Evolutionary conservation across 2,113 vertebrate genomes (phyloP).

Genomic region (Sylvietta virens): DNA sequence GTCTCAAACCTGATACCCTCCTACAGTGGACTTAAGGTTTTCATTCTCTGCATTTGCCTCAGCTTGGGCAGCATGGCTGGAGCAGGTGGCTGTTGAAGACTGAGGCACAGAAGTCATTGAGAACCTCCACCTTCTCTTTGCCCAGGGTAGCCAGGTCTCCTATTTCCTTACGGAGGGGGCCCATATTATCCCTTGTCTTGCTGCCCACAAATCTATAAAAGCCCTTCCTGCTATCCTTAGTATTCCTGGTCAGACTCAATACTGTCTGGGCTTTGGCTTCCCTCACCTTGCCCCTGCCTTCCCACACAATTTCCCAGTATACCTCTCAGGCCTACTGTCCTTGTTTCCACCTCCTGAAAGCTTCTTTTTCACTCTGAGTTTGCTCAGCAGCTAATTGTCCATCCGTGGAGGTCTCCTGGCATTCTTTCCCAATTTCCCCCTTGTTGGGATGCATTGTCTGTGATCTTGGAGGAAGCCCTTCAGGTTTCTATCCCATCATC

Average conservation of each 20-base stretch:
- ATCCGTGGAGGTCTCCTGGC: neutral
- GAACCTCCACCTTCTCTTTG: neutral
- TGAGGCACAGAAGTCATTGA: neutral
- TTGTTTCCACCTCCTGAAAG: neutral
- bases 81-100: neutral
- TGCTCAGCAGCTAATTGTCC: neutral
- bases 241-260: neutral
- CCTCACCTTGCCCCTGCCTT: neutral
- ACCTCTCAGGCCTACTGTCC: neutral
- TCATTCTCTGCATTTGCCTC: neutral
- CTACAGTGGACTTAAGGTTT: neutral
- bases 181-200: neutral
- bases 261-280: neutral
- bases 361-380: neutral
- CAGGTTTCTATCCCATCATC: neutral
- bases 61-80: neutral
- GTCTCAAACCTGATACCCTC: neutral
- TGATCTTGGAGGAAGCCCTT: neutral
- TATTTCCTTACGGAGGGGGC: neutral
- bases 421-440: neutral
- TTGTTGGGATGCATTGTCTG: neutral
- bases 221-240: neutral
- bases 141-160: neutral
- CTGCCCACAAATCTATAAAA: neutral
- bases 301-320: neutral